These are phyloP conservation scores for Pogoniulus pusillus DNA, from an alignment of 2,797 vertebrate genomes.

Conservation along the genomic window DNA sequence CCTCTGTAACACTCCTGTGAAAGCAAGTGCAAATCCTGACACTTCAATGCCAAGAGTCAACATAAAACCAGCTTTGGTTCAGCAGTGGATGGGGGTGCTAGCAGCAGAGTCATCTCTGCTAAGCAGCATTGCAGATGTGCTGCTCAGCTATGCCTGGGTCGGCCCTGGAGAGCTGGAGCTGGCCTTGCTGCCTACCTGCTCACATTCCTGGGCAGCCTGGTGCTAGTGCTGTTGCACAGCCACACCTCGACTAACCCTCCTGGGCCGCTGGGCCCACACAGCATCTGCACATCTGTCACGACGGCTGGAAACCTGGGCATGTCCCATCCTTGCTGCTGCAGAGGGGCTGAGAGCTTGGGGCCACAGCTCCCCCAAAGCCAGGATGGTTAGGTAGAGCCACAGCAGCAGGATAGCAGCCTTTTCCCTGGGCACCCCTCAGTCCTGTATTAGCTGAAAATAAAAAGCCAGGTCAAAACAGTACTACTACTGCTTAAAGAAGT, in stretches of 20 bases:
- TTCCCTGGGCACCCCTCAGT: no score
- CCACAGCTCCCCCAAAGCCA: neutral
- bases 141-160: no score
- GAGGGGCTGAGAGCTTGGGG: neutral
- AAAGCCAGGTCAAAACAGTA: neutral
- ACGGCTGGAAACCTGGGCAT: neutral
- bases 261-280: no score
- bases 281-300: neutral
- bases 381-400: neutral
- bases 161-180: neutral
- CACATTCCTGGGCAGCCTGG: rapidly evolving
- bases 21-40: constrained; percentile 63
- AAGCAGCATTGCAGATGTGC: rapidly evolving
- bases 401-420: neutral
- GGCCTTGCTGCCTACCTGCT: neutral
- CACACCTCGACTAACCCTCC: rapidly evolving
- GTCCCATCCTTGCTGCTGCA: rapidly evolving
- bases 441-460: neutral
- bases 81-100: neutral
- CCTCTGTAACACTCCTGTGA: constrained; percentile 18
- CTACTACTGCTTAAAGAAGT: neutral
- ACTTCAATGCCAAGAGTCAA: constrained; percentile 41
- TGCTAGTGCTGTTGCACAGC: neutral
- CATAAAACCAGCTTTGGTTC: constrained; percentile 66
- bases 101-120: neutral